These are phyloP conservation scores for Chamaea fasciata DNA, from an alignment of 2,113 vertebrate species.

Conservation along the genomic window DNA sequence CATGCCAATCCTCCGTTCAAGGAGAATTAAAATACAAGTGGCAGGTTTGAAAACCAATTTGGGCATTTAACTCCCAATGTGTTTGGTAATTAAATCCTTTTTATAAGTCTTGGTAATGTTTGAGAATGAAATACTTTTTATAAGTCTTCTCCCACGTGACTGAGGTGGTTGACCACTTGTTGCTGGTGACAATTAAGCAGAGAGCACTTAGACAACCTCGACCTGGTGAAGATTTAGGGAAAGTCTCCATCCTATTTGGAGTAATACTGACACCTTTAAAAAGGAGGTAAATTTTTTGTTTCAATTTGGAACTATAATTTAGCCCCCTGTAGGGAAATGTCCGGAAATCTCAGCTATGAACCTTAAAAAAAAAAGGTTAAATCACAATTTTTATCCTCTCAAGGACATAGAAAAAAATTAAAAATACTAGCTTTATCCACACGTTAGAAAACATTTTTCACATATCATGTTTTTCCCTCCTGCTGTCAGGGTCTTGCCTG, in stretches of 20 bases:
- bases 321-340: neutral
- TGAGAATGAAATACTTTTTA: neutral
- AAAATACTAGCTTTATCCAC: neutral
- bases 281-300: neutral
- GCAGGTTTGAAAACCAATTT: neutral
- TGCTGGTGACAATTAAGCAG: neutral
- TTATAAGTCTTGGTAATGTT: neutral
- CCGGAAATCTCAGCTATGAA: neutral
- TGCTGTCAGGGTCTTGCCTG: neutral
- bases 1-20: neutral
- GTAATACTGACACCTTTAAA: neutral
- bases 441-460: neutral
- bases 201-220: fast-evolving
- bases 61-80: too few species aligned
- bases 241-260: neutral
- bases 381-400: neutral
- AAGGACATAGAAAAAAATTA: neutral
- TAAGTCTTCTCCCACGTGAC: neutral
- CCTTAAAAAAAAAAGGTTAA: neutral
- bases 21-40: neutral
- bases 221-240: neutral
- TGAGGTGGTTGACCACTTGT: neutral
- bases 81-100: neutral
- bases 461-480: neutral
- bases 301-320: neutral